phyloP scores from a whole-genome alignment of 2,113 vertebrate genomes.

The Rynchops niger region DNA sequence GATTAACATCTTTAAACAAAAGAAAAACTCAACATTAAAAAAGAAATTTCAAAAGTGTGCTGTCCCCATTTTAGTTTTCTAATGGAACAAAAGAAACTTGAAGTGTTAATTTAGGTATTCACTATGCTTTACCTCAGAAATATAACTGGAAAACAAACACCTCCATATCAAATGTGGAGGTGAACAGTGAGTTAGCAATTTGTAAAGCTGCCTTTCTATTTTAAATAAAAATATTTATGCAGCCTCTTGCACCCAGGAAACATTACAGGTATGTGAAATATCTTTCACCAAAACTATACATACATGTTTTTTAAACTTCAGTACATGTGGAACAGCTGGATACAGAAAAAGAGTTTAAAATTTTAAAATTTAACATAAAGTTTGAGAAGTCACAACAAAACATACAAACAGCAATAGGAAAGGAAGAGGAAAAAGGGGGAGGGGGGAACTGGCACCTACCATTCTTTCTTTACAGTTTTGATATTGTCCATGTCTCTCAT shows the following conservation, averaged over 20 bases:
- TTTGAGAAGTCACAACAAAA: neutral
- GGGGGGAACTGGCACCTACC: conserved; percentile 60
- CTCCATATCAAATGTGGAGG: neutral
- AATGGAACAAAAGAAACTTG: neutral
- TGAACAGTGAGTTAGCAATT: neutral
- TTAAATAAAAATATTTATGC: neutral
- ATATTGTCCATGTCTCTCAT: conserved; percentile 79
- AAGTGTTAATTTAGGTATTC: neutral
- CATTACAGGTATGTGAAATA: neutral
- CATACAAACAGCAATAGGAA: neutral
- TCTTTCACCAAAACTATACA: neutral
- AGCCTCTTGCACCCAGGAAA: neutral
- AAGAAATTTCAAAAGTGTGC: neutral
- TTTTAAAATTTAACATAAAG: neutral
- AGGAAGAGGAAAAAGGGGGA: neutral
- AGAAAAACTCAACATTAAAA: neutral
- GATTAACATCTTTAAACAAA: conserved; percentile 3
- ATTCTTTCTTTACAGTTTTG: conserved; percentile 75
- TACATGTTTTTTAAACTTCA: neutral
- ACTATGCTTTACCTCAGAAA: neutral
- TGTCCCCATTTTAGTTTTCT: neutral
- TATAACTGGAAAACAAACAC: neutral
- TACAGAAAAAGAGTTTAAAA: neutral
- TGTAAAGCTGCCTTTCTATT: neutral
- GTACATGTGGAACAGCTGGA: neutral